Conservation (phyloP, 2,113 vertebrate genomes). For the Toxostoma redivivum region DNA sequence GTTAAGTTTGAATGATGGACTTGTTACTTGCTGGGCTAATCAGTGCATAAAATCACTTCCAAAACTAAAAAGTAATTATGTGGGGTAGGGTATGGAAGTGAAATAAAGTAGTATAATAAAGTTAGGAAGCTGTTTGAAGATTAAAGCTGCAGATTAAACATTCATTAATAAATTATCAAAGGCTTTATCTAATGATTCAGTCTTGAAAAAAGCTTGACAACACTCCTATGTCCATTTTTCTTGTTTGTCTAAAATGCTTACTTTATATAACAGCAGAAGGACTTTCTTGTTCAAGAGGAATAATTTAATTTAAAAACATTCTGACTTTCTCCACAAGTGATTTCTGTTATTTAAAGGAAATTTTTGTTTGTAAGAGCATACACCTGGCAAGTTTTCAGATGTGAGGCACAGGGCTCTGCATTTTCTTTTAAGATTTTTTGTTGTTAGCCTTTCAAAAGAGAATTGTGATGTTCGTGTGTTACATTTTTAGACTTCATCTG, state of each 20-base stretch:
- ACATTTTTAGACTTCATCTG: background rate
- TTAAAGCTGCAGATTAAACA: conserved; percentile 55
- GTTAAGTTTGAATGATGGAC: conserved; percentile 21
- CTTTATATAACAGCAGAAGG: conserved; percentile 23
- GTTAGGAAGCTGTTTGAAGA: conserved; percentile 45
- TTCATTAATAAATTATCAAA: conserved; percentile 62
- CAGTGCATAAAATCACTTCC: conserved; percentile 24
- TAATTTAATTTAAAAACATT: conserved; percentile 4
- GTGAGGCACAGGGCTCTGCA: background rate
- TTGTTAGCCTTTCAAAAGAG: background rate
- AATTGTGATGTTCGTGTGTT: background rate
- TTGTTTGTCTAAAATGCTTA: background rate
- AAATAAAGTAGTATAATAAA: conserved; percentile 40
- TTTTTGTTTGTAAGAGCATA: background rate
- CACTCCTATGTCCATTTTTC: background rate
- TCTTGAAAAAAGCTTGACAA: conserved; percentile 14
- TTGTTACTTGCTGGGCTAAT: conserved; percentile 37
- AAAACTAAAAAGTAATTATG: background rate
- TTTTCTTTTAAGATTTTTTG: background rate
- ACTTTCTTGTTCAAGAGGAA: conserved; percentile 18
- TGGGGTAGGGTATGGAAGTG: background rate
- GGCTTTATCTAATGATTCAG: conserved; percentile 39
- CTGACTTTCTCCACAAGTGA: background rate
- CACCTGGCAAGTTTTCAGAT: background rate
- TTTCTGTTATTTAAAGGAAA: conserved; percentile 20